Base-by-base conservation (phyloP, 2,888 invertebrate genomes). In the Chrysolina oricalcia region DNA sequence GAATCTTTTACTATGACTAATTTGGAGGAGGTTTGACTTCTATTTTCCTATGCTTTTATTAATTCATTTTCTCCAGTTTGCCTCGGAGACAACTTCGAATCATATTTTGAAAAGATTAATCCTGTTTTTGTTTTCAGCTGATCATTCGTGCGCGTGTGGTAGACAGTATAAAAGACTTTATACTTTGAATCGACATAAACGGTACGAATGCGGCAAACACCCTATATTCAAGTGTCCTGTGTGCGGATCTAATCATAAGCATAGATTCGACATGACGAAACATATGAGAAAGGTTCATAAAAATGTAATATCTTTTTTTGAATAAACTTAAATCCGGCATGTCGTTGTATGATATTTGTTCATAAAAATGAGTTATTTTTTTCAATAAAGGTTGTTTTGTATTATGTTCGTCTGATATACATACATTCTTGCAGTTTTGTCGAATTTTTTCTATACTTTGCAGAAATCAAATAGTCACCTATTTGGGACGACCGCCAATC, bases 151-250 rank as follows among this genome's bases (percentile, higher is more conserved):
- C 43, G 74, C 41, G 13, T 80, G 80, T 27, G 76, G 76, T 15
- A 73, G 78, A 27, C 35, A 68, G 13, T 80, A 80, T 63, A 73
- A 70, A 62, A 63, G 75, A 67, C 41, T 70, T 9, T 74, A 65
- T 50, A 77, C 76, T 10, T 70, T 80, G 27, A 78, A 72, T 53
- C 68, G 78, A 13, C 80, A 80, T 23, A 75, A 68, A 70, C 69
- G 84, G 56, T 86, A 86, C 72, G 87, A 87, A 75, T 85, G 86
- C 71, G 83, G 83, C 40, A 83, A 83, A 65, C 80, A 78, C 15
- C 84, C 84, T 1, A 81, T 82, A 56, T 87, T 87, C 72, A 77
- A 80, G 48, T 88, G 87, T 70, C 81, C 81, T 0, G 75, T 83
- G 43, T 88, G 88, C 74, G 77, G 74, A 56, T 72, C 77, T 4